Conservation (phyloP, 2,888 invertebrate species). For the Abscondita cerata region DNA sequence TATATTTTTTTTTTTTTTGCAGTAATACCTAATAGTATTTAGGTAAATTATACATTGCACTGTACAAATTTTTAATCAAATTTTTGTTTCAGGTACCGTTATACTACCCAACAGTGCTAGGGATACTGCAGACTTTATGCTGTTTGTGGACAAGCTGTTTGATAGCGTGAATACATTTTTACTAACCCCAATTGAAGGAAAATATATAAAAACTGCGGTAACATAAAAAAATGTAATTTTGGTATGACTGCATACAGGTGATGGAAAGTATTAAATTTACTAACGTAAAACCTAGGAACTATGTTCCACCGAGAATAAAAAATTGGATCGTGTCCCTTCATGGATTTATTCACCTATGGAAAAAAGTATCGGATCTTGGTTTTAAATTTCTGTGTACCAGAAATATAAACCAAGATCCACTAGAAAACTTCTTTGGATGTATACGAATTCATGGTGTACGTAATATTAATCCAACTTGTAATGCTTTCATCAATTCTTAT, state of each 20-base stretch:
- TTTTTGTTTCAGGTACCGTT: neutral
- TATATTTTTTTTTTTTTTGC: neutral
- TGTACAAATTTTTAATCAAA: neutral
- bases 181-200: too few species aligned
- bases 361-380: neutral
- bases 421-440: neutral
- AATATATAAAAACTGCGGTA: too few species aligned
- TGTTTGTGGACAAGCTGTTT: neutral
- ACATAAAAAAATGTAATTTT: neutral
- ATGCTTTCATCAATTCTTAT: too few species aligned
- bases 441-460: neutral
- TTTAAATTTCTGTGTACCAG: neutral
- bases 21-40: too few species aligned
- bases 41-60: too few species aligned
- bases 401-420: neutral
- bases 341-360: neutral
- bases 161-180: neutral
- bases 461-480: too few species aligned
- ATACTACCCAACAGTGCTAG: neutral
- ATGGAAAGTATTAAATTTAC: neutral
- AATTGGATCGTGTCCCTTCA: neutral
- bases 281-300: neutral
- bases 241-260: neutral
- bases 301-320: neutral
- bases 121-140: neutral